These are phyloP conservation scores for Incurvaria masculella DNA, from an alignment of 2,888 invertebrate species.

Conservation along the genomic window DNA sequence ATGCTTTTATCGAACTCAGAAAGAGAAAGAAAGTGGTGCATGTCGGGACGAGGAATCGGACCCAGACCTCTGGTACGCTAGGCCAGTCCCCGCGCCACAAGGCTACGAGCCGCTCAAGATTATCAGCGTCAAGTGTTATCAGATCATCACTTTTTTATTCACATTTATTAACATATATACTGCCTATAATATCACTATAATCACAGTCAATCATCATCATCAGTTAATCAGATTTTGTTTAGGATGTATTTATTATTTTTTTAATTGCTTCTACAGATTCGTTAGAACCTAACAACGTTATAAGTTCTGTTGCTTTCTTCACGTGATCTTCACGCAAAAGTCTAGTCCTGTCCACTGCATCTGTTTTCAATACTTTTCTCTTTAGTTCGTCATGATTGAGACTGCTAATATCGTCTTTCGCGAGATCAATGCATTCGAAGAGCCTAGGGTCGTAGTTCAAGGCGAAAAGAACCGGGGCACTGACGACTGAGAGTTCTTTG, in stretches of 20 bases:
- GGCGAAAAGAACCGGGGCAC: constrained; percentile 82
- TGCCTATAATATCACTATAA: too few species aligned
- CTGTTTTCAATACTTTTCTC: constrained; percentile 34
- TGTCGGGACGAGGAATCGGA: too few species aligned
- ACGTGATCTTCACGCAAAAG: constrained; percentile 33
- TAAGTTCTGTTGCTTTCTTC: constrained; percentile 30
- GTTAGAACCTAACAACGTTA: constrained; percentile 36
- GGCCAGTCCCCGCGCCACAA: too few species aligned
- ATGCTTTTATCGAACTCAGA: too few species aligned
- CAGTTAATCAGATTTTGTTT: constrained; percentile 9
- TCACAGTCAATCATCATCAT: too few species aligned
- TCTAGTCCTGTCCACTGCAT: constrained; percentile 36
- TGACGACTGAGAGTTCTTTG: constrained; percentile 65
- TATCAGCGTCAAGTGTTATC: too few species aligned
- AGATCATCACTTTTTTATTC: too few species aligned
- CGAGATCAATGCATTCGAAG: constrained; percentile 53
- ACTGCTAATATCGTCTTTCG: constrained; percentile 56
- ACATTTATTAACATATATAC: too few species aligned
- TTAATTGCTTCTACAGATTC: constrained; percentile 37
- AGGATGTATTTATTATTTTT: constrained; percentile 35
- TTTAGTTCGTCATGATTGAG: constrained; percentile 57
- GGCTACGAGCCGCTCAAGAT: too few species aligned
- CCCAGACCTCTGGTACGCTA: too few species aligned
- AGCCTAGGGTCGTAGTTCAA: constrained; percentile 68
- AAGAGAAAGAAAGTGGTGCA: too few species aligned